Conservation (phyloP, 2,888 invertebrate species). For the Anorthoa munda region DNA sequence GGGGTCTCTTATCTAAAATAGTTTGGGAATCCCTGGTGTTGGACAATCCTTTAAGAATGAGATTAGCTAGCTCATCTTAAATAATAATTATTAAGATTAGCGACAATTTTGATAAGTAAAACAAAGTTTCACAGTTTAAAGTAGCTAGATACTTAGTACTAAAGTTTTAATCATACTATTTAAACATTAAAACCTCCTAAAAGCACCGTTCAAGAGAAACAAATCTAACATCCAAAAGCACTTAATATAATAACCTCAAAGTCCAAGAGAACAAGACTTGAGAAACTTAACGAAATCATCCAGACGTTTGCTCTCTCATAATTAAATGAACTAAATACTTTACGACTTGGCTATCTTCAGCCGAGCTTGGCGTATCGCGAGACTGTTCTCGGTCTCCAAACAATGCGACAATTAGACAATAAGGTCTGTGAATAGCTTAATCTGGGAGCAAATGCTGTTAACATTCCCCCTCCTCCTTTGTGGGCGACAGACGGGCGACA, state of each 20-base stretch:
- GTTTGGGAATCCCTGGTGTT: too few relatives aligned
- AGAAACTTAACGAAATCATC: constrained; percentile 38
- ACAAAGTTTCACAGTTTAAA: constrained; percentile 7
- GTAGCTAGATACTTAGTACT: neutral
- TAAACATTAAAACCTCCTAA: constrained; percentile 19
- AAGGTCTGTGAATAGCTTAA: constrained; percentile 83
- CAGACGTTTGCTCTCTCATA: constrained; percentile 46
- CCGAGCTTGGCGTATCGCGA: constrained; percentile 19
- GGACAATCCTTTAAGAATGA: too few relatives aligned
- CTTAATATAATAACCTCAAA: constrained; percentile 45
- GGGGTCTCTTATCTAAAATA: too few relatives aligned
- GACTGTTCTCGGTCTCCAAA: constrained; percentile 72
- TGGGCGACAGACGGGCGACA: constrained; percentile 66
- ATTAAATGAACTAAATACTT: constrained; percentile 65
- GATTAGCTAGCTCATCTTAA: too few relatives aligned
- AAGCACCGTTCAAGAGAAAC: neutral
- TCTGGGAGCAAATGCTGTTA: constrained; percentile 80
- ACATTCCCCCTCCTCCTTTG: constrained; percentile 71
- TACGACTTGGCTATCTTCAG: constrained; percentile 16
- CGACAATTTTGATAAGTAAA: neutral
- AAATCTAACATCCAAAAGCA: constrained; percentile 29
- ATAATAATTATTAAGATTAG: too few relatives aligned
- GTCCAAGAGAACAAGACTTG: constrained; percentile 1
- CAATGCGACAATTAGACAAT: constrained; percentile 88
- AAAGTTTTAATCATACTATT: constrained; percentile 12